Evolutionary conservation across 2,888 invertebrate species (phyloP), one percentile per base, ranked within the genome.

Genomic region (Rhagonycha fulva): DNA sequence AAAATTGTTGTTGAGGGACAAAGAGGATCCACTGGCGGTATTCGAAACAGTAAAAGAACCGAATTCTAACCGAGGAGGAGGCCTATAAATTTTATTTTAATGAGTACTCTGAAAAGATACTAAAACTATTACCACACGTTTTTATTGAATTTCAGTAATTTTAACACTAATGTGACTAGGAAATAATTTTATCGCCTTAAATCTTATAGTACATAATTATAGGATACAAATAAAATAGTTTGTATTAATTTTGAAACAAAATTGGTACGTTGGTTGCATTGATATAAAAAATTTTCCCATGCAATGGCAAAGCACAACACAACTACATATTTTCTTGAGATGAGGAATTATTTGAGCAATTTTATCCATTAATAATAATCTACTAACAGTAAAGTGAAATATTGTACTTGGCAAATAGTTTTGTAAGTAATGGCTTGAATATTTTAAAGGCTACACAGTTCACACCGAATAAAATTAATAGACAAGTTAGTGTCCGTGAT

Each of bases 51-150:
- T 66, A 66, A 66, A 66, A 66, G 63, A 26, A 24, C 63, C 26
- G n/a, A 66, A 66, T 26, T n/a, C 47, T 47, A 12, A 47, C 47
- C 47, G 47, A 47, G n/a, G n/a, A 66, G 26, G 26, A 24, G 26
- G 63, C 63, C 63, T 26, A 66, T 66, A 66, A 66, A 66, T 66
- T 66, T 66, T 66, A 66, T n/a, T 66, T 66, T 66, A 66, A 66
- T 26, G 63, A 26, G 63, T 24, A 66, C 63, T 24, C n/a, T 66
- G 63, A 66, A 66, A 26, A 66, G 63, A 66, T 23, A 66, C 47
- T 47, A 47, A 47, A 47, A 47, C 47, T 47, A 47, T 47, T 47
- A 47, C 47, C 47, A 47, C 47, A 47, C 47, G 47, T 47, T 47
- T 47, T 47, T 47, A 47, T 47, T 47, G 47, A 47, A 47, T 47